A percentile compares a stretch with the other conserved stretches of the same genome.
Conservation (phyloP, 2,113 vertebrate genomes). For the Balaeniceps rex region DNA sequence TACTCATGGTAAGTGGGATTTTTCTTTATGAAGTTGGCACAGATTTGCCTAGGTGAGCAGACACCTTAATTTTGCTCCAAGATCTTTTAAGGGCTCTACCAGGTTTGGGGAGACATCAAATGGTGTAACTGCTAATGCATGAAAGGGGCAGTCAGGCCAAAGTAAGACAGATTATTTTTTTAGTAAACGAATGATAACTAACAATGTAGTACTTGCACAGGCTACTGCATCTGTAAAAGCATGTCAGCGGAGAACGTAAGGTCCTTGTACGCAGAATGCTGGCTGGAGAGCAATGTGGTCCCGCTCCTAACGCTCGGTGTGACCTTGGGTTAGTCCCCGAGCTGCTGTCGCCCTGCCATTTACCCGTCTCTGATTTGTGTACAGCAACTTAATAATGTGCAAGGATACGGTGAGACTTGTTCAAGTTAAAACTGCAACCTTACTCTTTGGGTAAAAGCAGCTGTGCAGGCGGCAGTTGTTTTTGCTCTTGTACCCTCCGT, state of each 20-base stretch:
- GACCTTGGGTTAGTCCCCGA: conserved; percentile 10
- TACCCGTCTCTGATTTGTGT: not conserved
- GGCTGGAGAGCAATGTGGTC: not conserved
- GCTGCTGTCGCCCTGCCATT: not conserved
- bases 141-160: not conserved
- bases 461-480: not conserved
- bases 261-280: not conserved
- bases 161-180: not conserved
- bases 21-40: conserved; percentile 32
- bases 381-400: not conserved
- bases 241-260: not conserved
- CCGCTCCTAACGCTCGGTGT: not conserved
- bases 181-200: not conserved
- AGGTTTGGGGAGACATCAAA: not conserved
- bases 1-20: conserved; percentile 59
- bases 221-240: not conserved
- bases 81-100: not conserved
- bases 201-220: not conserved
- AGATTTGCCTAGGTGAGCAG: conserved; percentile 2
- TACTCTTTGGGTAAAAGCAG: not conserved
- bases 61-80: not conserved
- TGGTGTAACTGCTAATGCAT: conserved; percentile 7
- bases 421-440: not conserved
- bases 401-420: not conserved
- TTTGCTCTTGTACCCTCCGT: not conserved